Evolutionary conservation across 2,888 invertebrate genomes (phyloP), one percentile per base, ranked within the genome.

Genomic region (Junonia oenone): DNA sequence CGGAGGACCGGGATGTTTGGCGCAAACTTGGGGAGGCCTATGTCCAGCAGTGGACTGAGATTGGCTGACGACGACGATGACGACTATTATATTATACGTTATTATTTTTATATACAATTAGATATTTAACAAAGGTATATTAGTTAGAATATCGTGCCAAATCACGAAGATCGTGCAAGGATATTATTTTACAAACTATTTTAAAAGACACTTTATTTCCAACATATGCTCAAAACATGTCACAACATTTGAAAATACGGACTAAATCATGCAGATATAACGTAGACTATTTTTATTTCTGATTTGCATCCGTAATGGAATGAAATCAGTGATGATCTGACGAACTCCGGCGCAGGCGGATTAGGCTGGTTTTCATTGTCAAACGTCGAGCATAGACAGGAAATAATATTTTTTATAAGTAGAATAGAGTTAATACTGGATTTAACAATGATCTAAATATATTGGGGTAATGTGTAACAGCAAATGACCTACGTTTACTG

Each of bases 261-360:
- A 31, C 29, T 48, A 38, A 55, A 48, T 55, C 37, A 37, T 31
- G 29, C 47, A 55, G 15, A 54, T 45, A 55, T 52, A 56, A 56
- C 35, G 55, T 50, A 35, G 35, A 19, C 27, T 31, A 35, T 45
- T 55, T 63, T 61, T 59, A 52, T 45, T 56, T 64, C 65, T 65
- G 64, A 59, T 61, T 64, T 69, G 70, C 69, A 67, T 75, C 60
- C 61, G 67, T 72, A 70, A 72, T 66, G 67, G 71, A 71, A 73
- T 78, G 69, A 76, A 78, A 76, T 78, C 76, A 65, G 67, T 65
- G 73, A 74, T 73, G 71, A 70, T 68, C 69, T 68, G 70, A 68
- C 67, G 64, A 65, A 40, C 59, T 47, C 63, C 43, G 61, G 66
- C 68, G 65, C 67, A 62, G 59, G 61, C 57, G 71, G 63, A 67